Evolutionary conservation across 2,113 vertebrate genomes (phyloP), one percentile per base, ranked within the genome.

Genomic region (Labeo rohita): DNA sequence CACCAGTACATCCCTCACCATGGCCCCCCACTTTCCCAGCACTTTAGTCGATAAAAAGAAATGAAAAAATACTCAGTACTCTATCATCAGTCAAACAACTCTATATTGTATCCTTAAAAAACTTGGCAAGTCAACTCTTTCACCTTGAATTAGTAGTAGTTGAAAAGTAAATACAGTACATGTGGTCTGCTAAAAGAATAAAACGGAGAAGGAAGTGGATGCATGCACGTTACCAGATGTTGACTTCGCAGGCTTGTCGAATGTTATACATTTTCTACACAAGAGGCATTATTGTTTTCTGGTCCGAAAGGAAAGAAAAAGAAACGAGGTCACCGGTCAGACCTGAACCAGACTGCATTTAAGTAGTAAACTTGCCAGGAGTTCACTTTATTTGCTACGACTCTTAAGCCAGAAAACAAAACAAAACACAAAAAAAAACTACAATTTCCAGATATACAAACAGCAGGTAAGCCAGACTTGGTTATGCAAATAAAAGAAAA

Each of bases 131-230:
- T 87, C 85, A 85, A 90, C 84, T 89, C 86, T 80, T 90, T 87
- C 84, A 88, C 83, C 83, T 89, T 85, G 63, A 88, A 86, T 90
- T 90, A 89, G 89, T 92, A 91, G 76, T 87, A 23, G 85, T 87
- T 45, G n/a, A 52, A 54, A 39, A 47, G 87, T 73, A 85, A 90
- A 89, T 88, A 90, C 88, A 91, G 88, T 88, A 85, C 84, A 70
- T 21, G 43, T 70, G 85, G 81, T 83, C 80, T 70, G 77, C 86
- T 80, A 90, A 85, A 68, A 72, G 72, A 87, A 77, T 83, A 87
- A 59, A 74, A 70, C 8, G 7, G 56, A 83, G 39, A 49, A 63
- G 6, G 47, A 83, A 83, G 73, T 45, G 61, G 0, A 80, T 8
- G 23, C 84, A 78, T 86, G 85, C 81, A 86, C 73, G 21, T 84